Conservation (phyloP, 1,140 invertebrate genomes). For the Drosophila burlai region DNA sequence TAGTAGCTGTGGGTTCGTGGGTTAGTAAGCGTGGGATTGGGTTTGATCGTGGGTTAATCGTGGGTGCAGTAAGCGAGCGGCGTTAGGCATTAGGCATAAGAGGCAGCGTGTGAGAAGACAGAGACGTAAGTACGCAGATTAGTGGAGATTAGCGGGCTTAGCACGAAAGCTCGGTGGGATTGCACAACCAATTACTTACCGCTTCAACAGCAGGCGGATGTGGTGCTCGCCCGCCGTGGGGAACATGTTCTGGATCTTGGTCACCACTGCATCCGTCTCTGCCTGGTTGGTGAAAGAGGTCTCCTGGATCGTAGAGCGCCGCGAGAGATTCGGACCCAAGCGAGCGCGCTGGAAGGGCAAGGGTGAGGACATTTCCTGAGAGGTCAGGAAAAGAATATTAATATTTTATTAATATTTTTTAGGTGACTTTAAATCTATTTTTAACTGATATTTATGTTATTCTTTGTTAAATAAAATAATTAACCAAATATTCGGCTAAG, state of each 20-base stretch:
- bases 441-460: neutral
- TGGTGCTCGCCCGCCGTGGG: conserved; percentile 95
- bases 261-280: conserved; percentile 90
- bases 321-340: conserved; percentile 84
- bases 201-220: conserved; percentile 93
- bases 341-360: conserved; percentile 85
- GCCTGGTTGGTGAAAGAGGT: conserved; percentile 88
- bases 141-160: conserved; percentile 45
- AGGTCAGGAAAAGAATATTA: neutral
- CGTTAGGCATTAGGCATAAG: conserved; percentile 30
- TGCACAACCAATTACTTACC: conserved; percentile 87
- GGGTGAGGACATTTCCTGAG: conserved; percentile 82
- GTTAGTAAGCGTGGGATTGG: conserved; percentile 60
- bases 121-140: conserved; percentile 58
- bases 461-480: neutral
- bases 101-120: conserved; percentile 69
- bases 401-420: neutral
- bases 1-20: conserved; percentile 89
- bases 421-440: neutral
- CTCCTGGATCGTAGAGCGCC: conserved; percentile 88
- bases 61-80: conserved; percentile 68
- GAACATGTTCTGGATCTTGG: conserved; percentile 95
- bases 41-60: conserved; percentile 37
- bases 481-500: too few species aligned
- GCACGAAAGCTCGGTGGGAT: neutral